Conservation (phyloP, 2,113 vertebrate species). For the Brachypodius melanocephalos region DNA sequence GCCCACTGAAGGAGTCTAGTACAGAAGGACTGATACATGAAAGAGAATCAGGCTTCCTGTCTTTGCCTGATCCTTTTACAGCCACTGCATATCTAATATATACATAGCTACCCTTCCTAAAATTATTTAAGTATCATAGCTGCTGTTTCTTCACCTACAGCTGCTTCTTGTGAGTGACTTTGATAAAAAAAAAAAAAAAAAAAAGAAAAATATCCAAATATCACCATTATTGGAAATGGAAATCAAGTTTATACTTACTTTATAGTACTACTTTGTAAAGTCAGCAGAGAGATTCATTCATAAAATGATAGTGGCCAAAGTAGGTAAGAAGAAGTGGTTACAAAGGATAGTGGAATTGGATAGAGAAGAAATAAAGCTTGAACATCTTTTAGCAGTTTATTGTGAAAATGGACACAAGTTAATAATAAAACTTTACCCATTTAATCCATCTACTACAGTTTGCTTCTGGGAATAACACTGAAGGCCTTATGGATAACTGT, state of each 20-base stretch:
- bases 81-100: not conserved
- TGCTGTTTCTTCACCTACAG: not conserved
- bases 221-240: not conserved
- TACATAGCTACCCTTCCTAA: not conserved
- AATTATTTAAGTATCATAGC: not conserved
- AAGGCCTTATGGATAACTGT: not conserved
- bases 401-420: not conserved
- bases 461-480: not conserved
- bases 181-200: not conserved
- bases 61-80: not conserved
- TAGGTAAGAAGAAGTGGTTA: not conserved
- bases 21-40: not conserved
- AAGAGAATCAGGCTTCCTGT: not conserved
- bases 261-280: not conserved
- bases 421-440: not conserved
- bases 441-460: not conserved
- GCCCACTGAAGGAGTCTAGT: not conserved
- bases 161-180: not conserved
- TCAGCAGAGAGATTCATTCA: not conserved
- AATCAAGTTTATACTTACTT: rapidly evolving
- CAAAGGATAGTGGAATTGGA: not conserved
- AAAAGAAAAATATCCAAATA: not conserved
- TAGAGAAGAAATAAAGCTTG: not conserved
- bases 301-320: not conserved
- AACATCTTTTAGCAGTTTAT: not conserved